Conservation (phyloP, 2,113 vertebrate species). For the mouse (Mus musculus) region GRCm39 chr8:112747001-112747500, state of each 20-base stretch:
- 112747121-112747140: too few relatives aligned
- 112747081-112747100: too few relatives aligned
- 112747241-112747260: background rate
- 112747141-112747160: too few relatives aligned
- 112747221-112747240: background rate
- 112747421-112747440: background rate
- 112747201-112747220: background rate
- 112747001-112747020: too few relatives aligned
- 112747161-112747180: slow-evolving; percentile 4
- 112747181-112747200: background rate
- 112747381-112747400: background rate
- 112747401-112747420: background rate
- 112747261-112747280: background rate
- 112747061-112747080: too few relatives aligned
- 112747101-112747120: too few relatives aligned
- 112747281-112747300: background rate
- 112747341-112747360: background rate
- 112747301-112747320: background rate
- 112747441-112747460: background rate
- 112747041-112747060: too few relatives aligned
- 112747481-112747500: background rate
- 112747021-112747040: too few relatives aligned
- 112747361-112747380: background rate
- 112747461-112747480: background rate
- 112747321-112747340: background rate